Evolutionary conservation across 2,797 vertebrate species (phyloP).

Genomic region (Gorsachius magnificus): DNA sequence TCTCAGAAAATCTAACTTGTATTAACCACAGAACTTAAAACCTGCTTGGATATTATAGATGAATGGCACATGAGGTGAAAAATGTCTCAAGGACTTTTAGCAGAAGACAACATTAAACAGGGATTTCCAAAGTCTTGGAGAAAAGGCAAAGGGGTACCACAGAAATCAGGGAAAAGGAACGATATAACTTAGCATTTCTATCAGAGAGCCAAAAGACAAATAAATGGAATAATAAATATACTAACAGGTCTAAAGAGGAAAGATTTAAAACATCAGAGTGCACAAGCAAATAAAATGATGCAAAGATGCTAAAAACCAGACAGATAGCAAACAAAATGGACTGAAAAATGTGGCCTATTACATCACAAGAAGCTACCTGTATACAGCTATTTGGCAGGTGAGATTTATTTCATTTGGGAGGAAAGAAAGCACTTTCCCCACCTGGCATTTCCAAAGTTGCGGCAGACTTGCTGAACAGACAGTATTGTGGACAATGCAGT

Average conservation of each 20-base stretch:
- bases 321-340: neutral
- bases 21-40: neutral
- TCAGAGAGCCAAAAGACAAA: neutral
- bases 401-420: neutral
- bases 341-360: neutral
- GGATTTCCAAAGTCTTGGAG: neutral
- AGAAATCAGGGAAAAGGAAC: neutral
- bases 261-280: neutral
- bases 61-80: neutral
- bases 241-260: neutral
- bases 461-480: neutral
- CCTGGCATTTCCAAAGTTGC: neutral
- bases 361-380: neutral
- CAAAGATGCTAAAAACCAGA: neutral
- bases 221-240: neutral
- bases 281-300: neutral
- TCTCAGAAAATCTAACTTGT: neutral
- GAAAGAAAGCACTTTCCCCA: neutral
- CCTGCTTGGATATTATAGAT: neutral
- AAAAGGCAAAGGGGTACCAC: neutral
- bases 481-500: neutral
- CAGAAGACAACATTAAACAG: neutral
- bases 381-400: neutral
- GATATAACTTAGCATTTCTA: neutral
- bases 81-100: neutral